Base-by-base conservation (phyloP, 2,113 vertebrate species). In the Callospermophilus lateralis region DNA sequence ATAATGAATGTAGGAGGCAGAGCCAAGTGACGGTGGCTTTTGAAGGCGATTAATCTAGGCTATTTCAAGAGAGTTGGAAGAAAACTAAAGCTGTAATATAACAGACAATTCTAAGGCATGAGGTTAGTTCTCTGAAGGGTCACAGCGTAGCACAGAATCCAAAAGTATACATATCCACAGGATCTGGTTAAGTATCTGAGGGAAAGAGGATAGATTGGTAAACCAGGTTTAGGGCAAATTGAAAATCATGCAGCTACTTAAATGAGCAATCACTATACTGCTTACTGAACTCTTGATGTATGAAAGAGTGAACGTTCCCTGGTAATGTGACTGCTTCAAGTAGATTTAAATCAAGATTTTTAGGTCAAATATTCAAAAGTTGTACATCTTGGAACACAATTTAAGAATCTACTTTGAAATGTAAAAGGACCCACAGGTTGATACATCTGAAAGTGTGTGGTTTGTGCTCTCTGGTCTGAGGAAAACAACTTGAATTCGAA, bases 201-300 rank as follows among this genome's bases (percentile, higher is more conserved):
- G 20, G 11, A 42, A 55, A 0, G 1, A 0, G 6, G 0, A 34
- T 67, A 26, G 2, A 7, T 20, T 51, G 4, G 6, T 58, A 86
- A 58, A 34, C 4, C 7, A 8, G 0, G 3, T 4, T 13, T 30
- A 3, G 6, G n/a, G 16, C 12, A 74, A 55, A 48, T 0, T 77
- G 22, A 10, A 88, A 80, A 80, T 24, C 6, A 68, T 0, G 0
- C 12, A 63, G 17, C 5, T 63, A 58, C 10, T 5, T 77, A 15
- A 32, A 24, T 28, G 42, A 76, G 3, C 13, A 37, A 10, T 67
- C 37, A 26, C 2, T 42, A 3, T 9, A 37, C n/a, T 28, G 7
- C 22, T 81, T 28, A 42, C 22, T 28, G 79, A 30, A 51, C 30
- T 92, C 4, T 77, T 72, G 22, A 58, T 58, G 13, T 30, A 5